A percentile compares a stretch with the other conserved stretches of the same genome.
phyloP scores from a whole-genome alignment of 2,113 vertebrate species.

The Lepisosteus oculatus region DNA sequence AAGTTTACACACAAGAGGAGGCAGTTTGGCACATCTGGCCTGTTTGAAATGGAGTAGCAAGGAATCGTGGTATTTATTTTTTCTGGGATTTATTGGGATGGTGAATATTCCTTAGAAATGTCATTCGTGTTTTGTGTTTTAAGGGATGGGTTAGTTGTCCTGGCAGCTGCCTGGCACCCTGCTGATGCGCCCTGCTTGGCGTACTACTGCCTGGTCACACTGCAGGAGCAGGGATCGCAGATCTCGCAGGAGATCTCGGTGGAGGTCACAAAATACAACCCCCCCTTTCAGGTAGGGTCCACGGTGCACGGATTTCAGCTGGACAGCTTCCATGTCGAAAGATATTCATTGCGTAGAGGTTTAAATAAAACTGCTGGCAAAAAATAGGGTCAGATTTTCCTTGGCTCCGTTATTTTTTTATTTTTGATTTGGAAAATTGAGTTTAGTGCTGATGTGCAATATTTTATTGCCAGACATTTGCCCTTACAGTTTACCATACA shows the following conservation, averaged over 20 bases:
- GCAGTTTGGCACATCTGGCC: too few species aligned
- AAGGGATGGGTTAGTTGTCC: slow-evolving; percentile 83
- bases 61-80: not conserved
- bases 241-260: slow-evolving; percentile 78
- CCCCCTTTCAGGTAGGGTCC: slow-evolving; percentile 78
- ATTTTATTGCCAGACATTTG: too few species aligned
- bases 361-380: not conserved
- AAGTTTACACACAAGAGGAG: too few species aligned
- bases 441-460: too few species aligned
- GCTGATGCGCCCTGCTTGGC: slow-evolving; percentile 79
- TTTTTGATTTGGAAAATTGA: too few species aligned
- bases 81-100: not conserved
- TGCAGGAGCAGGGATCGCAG: slow-evolving; percentile 73
- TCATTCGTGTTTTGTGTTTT: not conserved
- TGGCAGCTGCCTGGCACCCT: slow-evolving; percentile 88
- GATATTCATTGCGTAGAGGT: too few species aligned
- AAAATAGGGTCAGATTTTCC: not conserved
- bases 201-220: slow-evolving; percentile 85
- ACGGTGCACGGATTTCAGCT: too few species aligned
- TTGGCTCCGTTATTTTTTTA: too few species aligned
- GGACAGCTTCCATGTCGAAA: too few species aligned
- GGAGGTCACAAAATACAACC: slow-evolving; percentile 89
- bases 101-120: not conserved
- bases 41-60: too few species aligned
- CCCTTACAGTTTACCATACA: too few species aligned